Percentiles rank a stretch among this genome's conserved stretches.
phyloP scores from a whole-genome alignment of 2,113 vertebrate genomes.

The Ahaetulla prasina region DNA sequence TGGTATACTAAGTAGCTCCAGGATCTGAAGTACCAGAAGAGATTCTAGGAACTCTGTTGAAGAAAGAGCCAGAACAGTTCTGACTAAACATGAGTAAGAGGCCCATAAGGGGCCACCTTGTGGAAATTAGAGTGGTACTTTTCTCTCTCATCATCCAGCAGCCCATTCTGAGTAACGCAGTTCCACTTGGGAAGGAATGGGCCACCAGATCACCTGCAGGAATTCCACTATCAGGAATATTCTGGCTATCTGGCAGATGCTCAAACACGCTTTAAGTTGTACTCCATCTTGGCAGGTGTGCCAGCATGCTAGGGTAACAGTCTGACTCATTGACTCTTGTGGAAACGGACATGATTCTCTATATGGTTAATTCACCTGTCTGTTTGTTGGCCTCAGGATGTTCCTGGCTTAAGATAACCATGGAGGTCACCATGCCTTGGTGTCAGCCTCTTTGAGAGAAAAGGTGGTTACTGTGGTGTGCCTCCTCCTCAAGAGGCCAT shows the following conservation, averaged over 20 bases:
- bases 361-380: background rate
- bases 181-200: background rate
- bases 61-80: background rate
- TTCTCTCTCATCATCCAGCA: background rate
- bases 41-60: background rate
- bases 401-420: background rate
- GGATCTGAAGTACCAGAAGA: background rate
- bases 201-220: background rate
- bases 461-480: background rate
- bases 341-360: background rate
- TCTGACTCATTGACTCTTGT: background rate
- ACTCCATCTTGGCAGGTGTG: too few species aligned
- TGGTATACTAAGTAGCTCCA: background rate
- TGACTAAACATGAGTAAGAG: background rate
- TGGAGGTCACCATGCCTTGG: too few species aligned
- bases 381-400: background rate
- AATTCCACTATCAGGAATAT: background rate
- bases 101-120: background rate
- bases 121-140: background rate
- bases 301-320: background rate
- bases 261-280: background rate
- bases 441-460: background rate
- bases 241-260: background rate
- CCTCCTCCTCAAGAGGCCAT: background rate
- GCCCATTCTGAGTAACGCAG: background rate